Base-by-base conservation (phyloP, 2,888 invertebrate species). In the Catocala nupta region DNA sequence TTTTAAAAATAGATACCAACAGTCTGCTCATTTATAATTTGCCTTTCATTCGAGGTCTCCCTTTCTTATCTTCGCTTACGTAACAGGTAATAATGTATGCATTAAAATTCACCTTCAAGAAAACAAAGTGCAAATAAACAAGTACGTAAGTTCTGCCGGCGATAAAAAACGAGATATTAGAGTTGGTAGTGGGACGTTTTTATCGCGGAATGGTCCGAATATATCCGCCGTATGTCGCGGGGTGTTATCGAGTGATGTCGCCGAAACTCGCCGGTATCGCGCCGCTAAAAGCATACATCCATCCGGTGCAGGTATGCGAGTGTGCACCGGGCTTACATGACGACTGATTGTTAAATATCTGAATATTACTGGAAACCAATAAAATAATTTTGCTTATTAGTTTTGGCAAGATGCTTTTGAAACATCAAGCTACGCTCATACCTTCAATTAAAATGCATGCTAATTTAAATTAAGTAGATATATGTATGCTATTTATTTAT, bases 241-340 rank as follows among this genome's bases (percentile, higher is more conserved):
- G 55, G 25, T 49, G 67, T 68, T 76, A 69, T 71, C 73, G 69
- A 55, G 13, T 65, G 68, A 73, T 70, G 75, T 67, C 75, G 79
- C 73, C 75, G 73, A 77, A 76, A 72, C 72, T 59, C 62, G 68
- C 44, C 70, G 63, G 64, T 80, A 77, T 78, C 71, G 70, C 71
- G 55, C 71, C 74, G 83, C 84, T 87, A 86, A 89, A 84, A 89
- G 88, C 83, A 79, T 75, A 66, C 82, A 83, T 86, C 83, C 81
- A 82, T 87, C 82, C 80, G 72, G 68, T 67, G 70, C 71, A 73
- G 57, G 75, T 79, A 81, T 77, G 75, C 76, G 80, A 82, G 80
- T 83, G 75, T 69, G 65, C 39, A 16, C 53, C 11, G 5, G 25
- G 83, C 9, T 84, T 73, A 83, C 81, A 85, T 84, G 78, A 0